A percentile compares a stretch with the other conserved stretches of the same genome.
phyloP scores from a whole-genome alignment of 2,113 vertebrate genomes.

The Amazona vittata region DNA sequence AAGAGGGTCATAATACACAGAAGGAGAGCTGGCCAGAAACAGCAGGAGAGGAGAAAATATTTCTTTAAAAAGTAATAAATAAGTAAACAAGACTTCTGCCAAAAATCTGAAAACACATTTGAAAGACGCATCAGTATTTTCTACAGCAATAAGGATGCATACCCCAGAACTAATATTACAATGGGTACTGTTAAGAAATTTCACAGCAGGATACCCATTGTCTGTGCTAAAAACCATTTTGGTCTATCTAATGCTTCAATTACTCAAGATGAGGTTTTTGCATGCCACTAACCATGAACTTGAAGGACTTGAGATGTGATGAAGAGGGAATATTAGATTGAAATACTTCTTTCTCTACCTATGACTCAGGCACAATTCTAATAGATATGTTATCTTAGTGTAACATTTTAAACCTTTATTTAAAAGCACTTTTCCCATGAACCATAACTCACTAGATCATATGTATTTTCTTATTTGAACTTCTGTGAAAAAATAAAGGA shows the following conservation, averaged over 20 bases:
- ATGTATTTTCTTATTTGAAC: background rate
- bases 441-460: background rate
- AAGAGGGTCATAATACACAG: background rate
- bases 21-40: slow-evolving; percentile 42
- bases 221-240: background rate
- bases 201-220: background rate
- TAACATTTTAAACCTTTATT: background rate
- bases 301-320: background rate
- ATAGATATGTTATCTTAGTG: background rate
- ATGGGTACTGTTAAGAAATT: background rate
- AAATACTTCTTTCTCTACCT: background rate
- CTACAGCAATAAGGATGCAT: background rate
- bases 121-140: background rate
- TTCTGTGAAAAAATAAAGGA: background rate
- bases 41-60: background rate
- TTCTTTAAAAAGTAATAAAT: background rate
- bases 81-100: background rate
- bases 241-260: background rate
- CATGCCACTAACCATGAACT: background rate
- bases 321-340: background rate
- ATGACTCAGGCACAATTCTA: background rate
- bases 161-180: background rate
- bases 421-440: background rate
- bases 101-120: background rate
- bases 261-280: background rate